Conservation (phyloP, 2,797 vertebrate species). For the Dendrocincla fuliginosa region DNA sequence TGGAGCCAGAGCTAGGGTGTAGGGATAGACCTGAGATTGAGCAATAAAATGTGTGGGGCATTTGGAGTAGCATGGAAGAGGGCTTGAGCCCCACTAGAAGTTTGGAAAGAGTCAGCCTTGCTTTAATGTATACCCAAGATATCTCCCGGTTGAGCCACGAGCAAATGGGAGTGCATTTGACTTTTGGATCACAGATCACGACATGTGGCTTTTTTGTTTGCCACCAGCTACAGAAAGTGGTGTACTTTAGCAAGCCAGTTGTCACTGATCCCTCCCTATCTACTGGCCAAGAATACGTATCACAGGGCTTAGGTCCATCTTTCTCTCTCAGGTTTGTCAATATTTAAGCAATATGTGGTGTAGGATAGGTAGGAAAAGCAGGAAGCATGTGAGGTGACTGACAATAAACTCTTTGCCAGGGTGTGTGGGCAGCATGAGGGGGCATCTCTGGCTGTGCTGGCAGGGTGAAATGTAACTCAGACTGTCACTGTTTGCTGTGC, state of each 20-base stretch:
- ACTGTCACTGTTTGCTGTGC: slow-evolving; percentile 57
- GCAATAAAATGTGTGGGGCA: neutral
- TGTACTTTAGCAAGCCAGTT: neutral
- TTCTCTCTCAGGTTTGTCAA: neutral
- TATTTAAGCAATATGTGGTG: neutral
- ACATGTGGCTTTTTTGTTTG: neutral
- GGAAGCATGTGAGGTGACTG: neutral
- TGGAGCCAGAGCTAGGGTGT: neutral
- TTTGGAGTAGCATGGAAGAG: neutral
- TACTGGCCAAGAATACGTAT: neutral
- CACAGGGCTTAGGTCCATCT: neutral
- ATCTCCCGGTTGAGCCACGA: neutral
- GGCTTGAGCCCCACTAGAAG: neutral
- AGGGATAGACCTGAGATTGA: neutral
- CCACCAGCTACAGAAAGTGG: neutral
- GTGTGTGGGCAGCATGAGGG: neutral
- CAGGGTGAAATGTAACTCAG: slow-evolving; percentile 15
- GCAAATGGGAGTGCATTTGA: neutral
- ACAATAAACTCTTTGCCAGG: neutral
- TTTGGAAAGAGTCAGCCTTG: neutral
- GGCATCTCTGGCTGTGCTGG: slow-evolving; percentile 67
- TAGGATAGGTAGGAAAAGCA: neutral
- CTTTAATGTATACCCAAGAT: neutral
- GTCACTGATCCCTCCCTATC: neutral
- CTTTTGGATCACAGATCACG: neutral